Conservation (phyloP, 2,113 vertebrate species). For the Atractosteus spatula region DNA sequence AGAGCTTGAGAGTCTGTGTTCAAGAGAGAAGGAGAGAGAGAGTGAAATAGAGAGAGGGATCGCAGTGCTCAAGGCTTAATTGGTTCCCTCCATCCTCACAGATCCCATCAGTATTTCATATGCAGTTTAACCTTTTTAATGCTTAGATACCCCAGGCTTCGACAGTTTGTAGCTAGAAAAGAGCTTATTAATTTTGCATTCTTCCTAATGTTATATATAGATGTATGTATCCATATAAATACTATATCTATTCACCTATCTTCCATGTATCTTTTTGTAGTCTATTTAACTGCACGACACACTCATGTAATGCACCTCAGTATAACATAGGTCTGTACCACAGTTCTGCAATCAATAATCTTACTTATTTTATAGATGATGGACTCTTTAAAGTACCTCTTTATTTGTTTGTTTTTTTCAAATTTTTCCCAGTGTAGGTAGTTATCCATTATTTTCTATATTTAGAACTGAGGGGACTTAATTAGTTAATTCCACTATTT, state of each 20-base stretch:
- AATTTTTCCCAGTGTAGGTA: no score
- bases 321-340: neutral
- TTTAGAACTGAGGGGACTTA: no score
- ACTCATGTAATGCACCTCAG: no score
- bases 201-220: neutral
- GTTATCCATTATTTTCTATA: no score
- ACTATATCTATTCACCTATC: no score
- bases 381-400: no score
- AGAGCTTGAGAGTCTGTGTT: slow-evolving; percentile 56
- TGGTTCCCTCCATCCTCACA: slow-evolving; percentile 67
- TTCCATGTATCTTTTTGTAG: no score
- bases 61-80: slow-evolving; percentile 71
- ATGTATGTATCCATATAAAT: no score
- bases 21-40: slow-evolving; percentile 23
- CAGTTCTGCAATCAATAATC: neutral
- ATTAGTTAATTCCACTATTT: no score
- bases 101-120: slow-evolving; percentile 68
- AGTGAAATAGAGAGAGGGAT: slow-evolving; percentile 38
- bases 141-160: slow-evolving; percentile 33
- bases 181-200: slow-evolving; percentile 25
- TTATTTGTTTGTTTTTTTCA: no score
- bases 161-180: slow-evolving; percentile 31
- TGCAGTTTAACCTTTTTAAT: slow-evolving; percentile 74
- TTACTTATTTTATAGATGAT: no score
- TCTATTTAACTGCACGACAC: no score